These are phyloP conservation scores for Eucera pruinosa DNA, from an alignment of 2,888 invertebrate species.

Conservation along the genomic window DNA sequence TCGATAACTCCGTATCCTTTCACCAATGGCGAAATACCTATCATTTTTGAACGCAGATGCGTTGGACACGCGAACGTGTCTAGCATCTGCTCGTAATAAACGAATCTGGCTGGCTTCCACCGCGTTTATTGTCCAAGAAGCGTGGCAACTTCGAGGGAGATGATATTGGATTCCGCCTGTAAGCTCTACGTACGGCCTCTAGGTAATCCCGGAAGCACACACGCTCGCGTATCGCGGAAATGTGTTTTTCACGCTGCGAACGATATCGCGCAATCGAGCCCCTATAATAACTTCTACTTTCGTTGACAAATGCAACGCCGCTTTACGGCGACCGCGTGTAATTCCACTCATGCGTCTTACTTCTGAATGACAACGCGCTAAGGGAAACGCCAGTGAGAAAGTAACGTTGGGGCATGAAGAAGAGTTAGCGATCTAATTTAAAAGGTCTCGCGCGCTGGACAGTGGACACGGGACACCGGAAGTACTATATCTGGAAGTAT, in stretches of 20 bases:
- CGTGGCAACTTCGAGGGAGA: slow-evolving; percentile 41
- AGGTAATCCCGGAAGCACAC: slow-evolving; percentile 45
- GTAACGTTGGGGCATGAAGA: slow-evolving; percentile 12
- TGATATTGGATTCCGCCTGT: slow-evolving; percentile 64
- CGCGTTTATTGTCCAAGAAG: slow-evolving; percentile 46
- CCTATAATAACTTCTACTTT: slow-evolving; percentile 51
- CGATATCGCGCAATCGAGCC: slow-evolving; percentile 35
- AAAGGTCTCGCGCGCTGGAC: slow-evolving; percentile 27
- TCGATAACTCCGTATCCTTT: too few relatives aligned
- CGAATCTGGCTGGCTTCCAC: slow-evolving; percentile 49
- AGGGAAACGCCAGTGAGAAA: background rate
- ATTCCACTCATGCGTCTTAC: slow-evolving; percentile 16
- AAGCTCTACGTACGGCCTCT: slow-evolving; percentile 50
- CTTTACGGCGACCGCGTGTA: background rate
- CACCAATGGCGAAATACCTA: background rate
- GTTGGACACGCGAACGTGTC: background rate
- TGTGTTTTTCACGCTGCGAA: slow-evolving; percentile 34
- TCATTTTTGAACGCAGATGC: background rate
- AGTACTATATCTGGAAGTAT: too few relatives aligned
- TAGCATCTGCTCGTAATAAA: slow-evolving; percentile 28
- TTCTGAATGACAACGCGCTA: background rate
- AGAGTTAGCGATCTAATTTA: slow-evolving; percentile 32
- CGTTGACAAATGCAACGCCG: slow-evolving; percentile 10
- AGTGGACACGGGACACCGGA: background rate
- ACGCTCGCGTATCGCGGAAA: slow-evolving; percentile 22